Conservation (phyloP, 2,113 vertebrate genomes). For the Tyto alba region DNA sequence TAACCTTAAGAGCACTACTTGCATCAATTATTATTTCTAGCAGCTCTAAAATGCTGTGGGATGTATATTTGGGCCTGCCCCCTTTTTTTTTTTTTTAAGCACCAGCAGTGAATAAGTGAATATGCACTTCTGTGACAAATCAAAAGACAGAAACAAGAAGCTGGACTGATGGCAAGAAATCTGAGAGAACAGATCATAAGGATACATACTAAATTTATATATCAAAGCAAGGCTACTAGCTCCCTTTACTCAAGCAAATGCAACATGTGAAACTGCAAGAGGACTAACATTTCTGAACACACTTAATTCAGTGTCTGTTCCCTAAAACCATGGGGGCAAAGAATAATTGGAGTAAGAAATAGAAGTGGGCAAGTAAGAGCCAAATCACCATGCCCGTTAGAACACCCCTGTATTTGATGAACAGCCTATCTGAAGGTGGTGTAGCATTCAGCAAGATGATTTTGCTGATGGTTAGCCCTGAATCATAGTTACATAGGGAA, state of each 20-base stretch:
- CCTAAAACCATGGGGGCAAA: not conserved
- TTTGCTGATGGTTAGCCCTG: not conserved
- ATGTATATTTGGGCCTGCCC: not conserved
- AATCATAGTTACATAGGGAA: not conserved
- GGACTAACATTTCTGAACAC: not conserved
- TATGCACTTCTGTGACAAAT: not conserved
- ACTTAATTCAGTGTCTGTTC: not conserved
- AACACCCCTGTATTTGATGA: not conserved
- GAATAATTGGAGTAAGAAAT: not conserved
- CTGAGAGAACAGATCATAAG: not conserved
- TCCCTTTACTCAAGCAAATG: not conserved
- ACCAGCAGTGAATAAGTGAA: not conserved
- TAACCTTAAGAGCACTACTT: not conserved
- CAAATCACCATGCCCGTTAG: not conserved
- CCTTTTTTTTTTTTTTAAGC: not conserved
- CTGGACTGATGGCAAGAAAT: not conserved
- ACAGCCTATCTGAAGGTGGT: not conserved
- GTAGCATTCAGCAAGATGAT: not conserved
- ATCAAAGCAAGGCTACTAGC: not conserved
- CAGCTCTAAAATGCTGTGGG: not conserved
- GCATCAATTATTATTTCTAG: not conserved
- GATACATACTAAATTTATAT: not conserved
- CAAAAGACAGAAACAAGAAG: not conserved
- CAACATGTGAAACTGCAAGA: not conserved
- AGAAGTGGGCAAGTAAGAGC: not conserved